Percentiles rank a stretch among this genome's conserved stretches.
phyloP scores from a whole-genome alignment of 2,113 vertebrate species.

The Chlamydotis undulata region DNA sequence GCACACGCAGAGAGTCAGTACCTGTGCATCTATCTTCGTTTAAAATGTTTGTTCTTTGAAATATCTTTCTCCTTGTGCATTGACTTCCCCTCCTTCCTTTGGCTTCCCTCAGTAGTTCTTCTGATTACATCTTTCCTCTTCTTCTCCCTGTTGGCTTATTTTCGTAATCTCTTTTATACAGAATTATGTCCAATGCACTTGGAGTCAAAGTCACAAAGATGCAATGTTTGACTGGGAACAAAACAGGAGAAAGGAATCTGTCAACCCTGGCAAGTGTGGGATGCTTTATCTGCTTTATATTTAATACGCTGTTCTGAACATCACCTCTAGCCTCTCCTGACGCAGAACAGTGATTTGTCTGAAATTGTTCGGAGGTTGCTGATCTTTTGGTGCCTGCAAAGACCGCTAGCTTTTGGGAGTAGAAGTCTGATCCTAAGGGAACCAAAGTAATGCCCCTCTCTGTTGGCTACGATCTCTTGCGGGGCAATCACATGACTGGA shows the following conservation, averaged over 20 bases:
- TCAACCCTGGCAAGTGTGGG: background rate
- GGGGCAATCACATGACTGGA: background rate
- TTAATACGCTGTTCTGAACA: slow-evolving; percentile 42
- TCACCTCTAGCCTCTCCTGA: slow-evolving; percentile 32
- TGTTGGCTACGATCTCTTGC: background rate
- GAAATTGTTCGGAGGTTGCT: slow-evolving; percentile 16
- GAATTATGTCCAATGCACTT: background rate
- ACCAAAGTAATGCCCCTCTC: background rate
- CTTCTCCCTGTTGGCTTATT: background rate
- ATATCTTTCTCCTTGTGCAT: background rate
- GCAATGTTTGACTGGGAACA: background rate
- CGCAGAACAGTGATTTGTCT: background rate
- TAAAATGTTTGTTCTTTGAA: background rate
- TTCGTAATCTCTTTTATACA: background rate
- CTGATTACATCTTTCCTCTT: background rate
- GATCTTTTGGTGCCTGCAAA: slow-evolving; percentile 26
- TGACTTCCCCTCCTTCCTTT: background rate
- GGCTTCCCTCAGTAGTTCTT: background rate
- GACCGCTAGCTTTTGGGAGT: background rate
- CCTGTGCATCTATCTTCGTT: background rate
- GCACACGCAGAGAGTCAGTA: background rate
- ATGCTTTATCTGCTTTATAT: background rate
- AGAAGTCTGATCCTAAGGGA: background rate
- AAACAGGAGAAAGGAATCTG: background rate
- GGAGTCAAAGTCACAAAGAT: background rate